Percentiles rank a stretch among this genome's conserved stretches.
Conservation (phyloP, 37 sponge, comb jelly and placozoan genomes). For the Eunapius fragilis region DNA sequence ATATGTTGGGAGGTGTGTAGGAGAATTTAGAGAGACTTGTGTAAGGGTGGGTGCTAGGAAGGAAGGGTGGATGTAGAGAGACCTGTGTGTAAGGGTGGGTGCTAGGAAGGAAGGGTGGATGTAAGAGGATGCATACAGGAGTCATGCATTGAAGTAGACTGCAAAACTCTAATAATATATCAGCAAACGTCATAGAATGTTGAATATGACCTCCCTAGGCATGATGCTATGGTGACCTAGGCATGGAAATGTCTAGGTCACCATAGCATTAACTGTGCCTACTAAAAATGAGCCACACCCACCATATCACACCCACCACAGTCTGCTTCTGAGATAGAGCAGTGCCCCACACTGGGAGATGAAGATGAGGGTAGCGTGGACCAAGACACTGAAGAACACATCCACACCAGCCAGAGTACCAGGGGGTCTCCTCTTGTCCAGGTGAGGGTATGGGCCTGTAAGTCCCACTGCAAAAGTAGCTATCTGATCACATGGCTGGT, state of each 20-base stretch:
- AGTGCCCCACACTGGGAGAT: conserved; percentile 48
- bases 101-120: no score
- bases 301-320: conserved; percentile 52
- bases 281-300: background rate
- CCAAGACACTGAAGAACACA: conserved; percentile 54
- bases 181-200: no score
- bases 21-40: no score
- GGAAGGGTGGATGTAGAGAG: no score
- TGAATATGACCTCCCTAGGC: no score
- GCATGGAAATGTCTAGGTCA: background rate
- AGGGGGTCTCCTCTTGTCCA: conserved; percentile 63
- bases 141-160: no score
- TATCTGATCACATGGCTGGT: background rate
- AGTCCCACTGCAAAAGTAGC: conserved; percentile 64
- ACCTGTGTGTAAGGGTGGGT: no score
- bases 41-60: no score
- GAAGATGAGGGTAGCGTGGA: conserved; percentile 58
- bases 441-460: conserved; percentile 65
- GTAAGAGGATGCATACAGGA: no score
- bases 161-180: no score
- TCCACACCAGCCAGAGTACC: conserved; percentile 72
- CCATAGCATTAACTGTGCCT: background rate
- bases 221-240: no score
- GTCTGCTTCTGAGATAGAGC: conserved; percentile 46
- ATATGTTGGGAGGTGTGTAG: no score